Evolutionary conservation across 2,797 vertebrate species (phyloP).

Genomic region (Acipenser transmontanus): DNA sequence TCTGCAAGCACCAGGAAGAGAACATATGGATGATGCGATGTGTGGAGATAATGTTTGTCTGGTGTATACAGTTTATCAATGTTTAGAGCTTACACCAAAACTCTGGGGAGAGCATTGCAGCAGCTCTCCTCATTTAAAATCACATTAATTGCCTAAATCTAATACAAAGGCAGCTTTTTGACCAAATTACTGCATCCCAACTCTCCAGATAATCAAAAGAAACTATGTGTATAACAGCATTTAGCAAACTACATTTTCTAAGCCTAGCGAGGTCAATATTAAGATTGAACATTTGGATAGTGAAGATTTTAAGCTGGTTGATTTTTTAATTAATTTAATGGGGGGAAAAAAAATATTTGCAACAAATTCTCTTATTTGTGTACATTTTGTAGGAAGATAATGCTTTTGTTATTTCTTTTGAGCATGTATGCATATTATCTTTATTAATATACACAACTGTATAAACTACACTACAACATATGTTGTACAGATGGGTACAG

Average conservation of each 20-base stretch:
- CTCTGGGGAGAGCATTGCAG: constrained; percentile 67
- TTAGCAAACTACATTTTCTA: constrained; percentile 27
- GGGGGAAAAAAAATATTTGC: constrained; percentile 12
- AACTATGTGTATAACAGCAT: constrained; percentile 35
- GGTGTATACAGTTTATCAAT: constrained; percentile 59
- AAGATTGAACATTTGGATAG: constrained; percentile 45
- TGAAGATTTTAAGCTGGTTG: constrained; percentile 46
- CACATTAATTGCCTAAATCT: constrained; percentile 84
- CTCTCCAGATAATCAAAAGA: constrained; percentile 37
- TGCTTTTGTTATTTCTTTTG: too few species aligned
- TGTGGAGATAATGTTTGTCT: constrained; percentile 70
- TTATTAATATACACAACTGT: too few species aligned
- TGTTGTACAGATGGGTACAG: too few species aligned
- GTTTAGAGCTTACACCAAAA: constrained; percentile 70
- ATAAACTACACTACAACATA: too few species aligned
- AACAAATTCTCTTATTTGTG: too few species aligned
- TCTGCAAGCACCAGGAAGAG: constrained; percentile 69
- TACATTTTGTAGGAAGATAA: too few species aligned
- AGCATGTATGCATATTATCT: too few species aligned
- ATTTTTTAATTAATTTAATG: constrained; percentile 43
- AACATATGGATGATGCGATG: constrained; percentile 75
- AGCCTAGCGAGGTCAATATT: constrained; percentile 39
- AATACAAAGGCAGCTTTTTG: constrained; percentile 76
- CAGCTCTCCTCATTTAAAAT: constrained; percentile 81
- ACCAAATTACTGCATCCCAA: constrained; percentile 63